Percentiles rank a stretch among this genome's conserved stretches.
Conservation (phyloP, 2,797 vertebrate species). For the Chelidonichthys spinosus region DNA sequence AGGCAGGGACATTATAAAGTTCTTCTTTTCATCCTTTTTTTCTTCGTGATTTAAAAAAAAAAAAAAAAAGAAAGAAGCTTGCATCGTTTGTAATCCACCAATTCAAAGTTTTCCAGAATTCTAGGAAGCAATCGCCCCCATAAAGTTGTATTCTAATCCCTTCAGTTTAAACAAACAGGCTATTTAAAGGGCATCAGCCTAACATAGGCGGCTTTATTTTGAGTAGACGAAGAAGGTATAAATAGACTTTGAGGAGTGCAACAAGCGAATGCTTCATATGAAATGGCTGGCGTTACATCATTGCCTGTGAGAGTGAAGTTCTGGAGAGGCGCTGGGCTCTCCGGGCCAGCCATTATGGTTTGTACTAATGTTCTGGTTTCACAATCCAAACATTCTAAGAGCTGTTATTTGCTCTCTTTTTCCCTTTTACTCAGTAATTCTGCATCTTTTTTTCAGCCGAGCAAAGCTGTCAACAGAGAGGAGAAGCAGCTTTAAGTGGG, state of each 20-base stretch:
- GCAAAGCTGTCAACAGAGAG: conserved; percentile 78
- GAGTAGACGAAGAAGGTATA: conserved; percentile 84
- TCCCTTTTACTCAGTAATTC: conserved; percentile 83
- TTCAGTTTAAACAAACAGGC: conserved; percentile 79
- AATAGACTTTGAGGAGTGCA: conserved; percentile 85
- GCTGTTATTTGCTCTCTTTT: conserved; percentile 87
- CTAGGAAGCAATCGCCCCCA: conserved; percentile 44
- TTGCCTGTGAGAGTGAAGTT: conserved; percentile 83
- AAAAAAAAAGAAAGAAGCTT: not conserved
- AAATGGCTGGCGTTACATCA: conserved; percentile 88
- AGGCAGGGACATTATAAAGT: conserved; percentile 26
- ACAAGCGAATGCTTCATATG: conserved; percentile 87
- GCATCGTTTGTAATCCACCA: conserved; percentile 17
- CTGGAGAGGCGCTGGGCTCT: conserved; percentile 79
- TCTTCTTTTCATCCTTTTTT: conserved; percentile 40
- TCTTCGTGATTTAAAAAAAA: not conserved
- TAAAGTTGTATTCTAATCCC: conserved; percentile 66
- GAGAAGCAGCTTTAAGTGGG: conserved; percentile 76
- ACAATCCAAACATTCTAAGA: conserved; percentile 87
- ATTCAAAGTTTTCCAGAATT: conserved; percentile 49
- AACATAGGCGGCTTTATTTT: conserved; percentile 85
- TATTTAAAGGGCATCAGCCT: conserved; percentile 83
- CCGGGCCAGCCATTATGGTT: conserved; percentile 87
- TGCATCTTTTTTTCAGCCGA: conserved; percentile 76
- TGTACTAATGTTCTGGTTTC: conserved; percentile 89